Evolutionary conservation across 2,888 invertebrate genomes (phyloP).

Genomic region (Malachius bipustulatus): DNA sequence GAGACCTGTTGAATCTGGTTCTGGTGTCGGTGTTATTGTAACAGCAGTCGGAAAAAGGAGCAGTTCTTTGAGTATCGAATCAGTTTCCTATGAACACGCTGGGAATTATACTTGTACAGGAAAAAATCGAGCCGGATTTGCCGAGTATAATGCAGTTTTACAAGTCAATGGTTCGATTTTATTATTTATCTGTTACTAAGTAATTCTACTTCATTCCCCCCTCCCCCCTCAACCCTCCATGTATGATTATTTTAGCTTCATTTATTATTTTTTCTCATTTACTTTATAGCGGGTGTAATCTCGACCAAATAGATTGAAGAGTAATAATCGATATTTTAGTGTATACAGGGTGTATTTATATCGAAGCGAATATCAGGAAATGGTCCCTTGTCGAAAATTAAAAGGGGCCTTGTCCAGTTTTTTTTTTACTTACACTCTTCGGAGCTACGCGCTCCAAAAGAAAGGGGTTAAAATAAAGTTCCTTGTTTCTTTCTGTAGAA

Average conservation of each 20-base stretch:
- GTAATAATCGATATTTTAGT: too few relatives aligned
- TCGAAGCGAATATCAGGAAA: too few relatives aligned
- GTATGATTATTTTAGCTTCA: background rate
- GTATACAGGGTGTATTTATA: too few relatives aligned
- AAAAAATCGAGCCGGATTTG: slow-evolving; percentile 54
- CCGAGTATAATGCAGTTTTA: slow-evolving; percentile 55
- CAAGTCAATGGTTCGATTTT: slow-evolving; percentile 51
- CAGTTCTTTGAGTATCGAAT: slow-evolving; percentile 39
- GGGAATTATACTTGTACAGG: slow-evolving; percentile 63
- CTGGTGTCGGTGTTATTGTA: slow-evolving; percentile 20
- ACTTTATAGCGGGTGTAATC: too few relatives aligned
- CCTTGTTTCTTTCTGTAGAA: too few relatives aligned
- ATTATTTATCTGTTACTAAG: slow-evolving; percentile 9
- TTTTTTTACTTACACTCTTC: too few relatives aligned
- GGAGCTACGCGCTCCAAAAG: too few relatives aligned
- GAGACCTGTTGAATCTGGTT: slow-evolving; percentile 35
- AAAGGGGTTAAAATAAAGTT: too few relatives aligned
- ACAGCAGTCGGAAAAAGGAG: slow-evolving; percentile 32
- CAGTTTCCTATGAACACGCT: slow-evolving; percentile 31
- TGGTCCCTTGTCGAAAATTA: too few relatives aligned
- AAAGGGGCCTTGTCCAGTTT: too few relatives aligned
- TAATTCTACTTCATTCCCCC: background rate
- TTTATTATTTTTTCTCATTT: background rate
- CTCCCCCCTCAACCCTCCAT: slow-evolving; percentile 6
- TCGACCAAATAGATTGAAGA: too few relatives aligned